These are phyloP conservation scores for Mobula hypostoma DNA, from an alignment of 2,113 vertebrate genomes.

Conservation along the genomic window DNA sequence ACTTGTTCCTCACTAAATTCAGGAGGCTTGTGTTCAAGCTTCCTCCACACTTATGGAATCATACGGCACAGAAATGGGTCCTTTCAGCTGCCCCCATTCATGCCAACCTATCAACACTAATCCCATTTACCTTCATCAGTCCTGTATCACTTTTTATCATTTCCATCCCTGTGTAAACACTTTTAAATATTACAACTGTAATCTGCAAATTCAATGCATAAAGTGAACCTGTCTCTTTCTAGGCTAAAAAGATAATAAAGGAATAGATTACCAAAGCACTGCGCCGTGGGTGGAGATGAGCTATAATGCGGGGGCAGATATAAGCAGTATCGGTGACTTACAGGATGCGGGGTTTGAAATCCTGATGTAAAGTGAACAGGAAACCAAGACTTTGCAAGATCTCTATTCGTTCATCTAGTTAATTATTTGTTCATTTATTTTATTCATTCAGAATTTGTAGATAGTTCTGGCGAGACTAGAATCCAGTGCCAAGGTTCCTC, in stretches of 20 bases:
- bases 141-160: too few species aligned
- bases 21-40: neutral
- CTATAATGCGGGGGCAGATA: neutral
- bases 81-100: too few species aligned
- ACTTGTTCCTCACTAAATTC: neutral
- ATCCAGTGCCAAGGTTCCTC: neutral
- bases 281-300: neutral
- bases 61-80: too few species aligned
- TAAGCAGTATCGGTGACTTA: neutral
- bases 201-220: neutral
- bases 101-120: too few species aligned
- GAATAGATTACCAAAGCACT: neutral
- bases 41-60: too few species aligned
- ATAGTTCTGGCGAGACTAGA: neutral
- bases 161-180: too few species aligned
- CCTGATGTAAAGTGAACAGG: neutral
- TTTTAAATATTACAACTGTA: too few species aligned
- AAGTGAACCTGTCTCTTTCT: neutral
- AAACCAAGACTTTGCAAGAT: neutral
- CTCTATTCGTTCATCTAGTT: neutral
- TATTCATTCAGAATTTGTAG: neutral
- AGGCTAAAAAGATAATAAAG: neutral
- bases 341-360: slow-evolving; percentile 16
- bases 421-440: neutral
- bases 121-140: too few species aligned